A percentile compares a stretch with the other conserved stretches of the same genome.
Conservation (phyloP, 2,888 invertebrate genomes). For the Notodonta ziczac region DNA sequence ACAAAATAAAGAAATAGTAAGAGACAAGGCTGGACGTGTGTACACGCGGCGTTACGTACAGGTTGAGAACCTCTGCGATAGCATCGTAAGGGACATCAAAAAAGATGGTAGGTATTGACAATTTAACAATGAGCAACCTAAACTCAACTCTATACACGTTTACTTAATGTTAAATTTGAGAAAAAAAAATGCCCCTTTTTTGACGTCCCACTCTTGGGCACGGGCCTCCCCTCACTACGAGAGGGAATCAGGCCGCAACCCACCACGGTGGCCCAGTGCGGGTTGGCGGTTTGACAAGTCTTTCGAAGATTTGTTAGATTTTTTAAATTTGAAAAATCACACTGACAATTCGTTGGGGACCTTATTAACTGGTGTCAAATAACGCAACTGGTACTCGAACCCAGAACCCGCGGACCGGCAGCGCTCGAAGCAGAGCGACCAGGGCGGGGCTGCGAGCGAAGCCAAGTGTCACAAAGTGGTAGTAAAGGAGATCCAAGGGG, state of each 20-base stretch:
- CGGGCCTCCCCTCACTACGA: too few species aligned
- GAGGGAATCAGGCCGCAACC: too few species aligned
- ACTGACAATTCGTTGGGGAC: too few species aligned
- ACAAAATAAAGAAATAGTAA: conserved; percentile 35
- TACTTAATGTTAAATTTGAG: too few species aligned
- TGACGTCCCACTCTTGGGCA: too few species aligned
- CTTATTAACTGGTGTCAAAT: too few species aligned
- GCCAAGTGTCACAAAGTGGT: conserved; percentile 59
- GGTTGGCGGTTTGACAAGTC: too few species aligned
- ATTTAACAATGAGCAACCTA: conserved; percentile 14
- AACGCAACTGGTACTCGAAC: neutral
- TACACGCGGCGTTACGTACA: conserved; percentile 84
- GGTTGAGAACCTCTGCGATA: conserved; percentile 85
- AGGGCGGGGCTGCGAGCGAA: neutral
- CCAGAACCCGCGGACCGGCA: neutral
- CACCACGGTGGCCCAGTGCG: too few species aligned
- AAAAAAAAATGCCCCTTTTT: too few species aligned
- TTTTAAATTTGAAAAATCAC: too few species aligned
- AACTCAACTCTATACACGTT: too few species aligned
- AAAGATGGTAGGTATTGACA: conserved; percentile 41
- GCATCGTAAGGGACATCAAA: conserved; percentile 54
- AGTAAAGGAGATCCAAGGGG: conserved; percentile 56
- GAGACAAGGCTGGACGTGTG: conserved; percentile 75
- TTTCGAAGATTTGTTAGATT: too few species aligned
- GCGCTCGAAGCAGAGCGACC: neutral